A percentile compares a stretch with the other conserved stretches of the same genome.
phyloP scores from a whole-genome alignment of 2,888 invertebrate genomes.

The Tiphia femorata region DNA sequence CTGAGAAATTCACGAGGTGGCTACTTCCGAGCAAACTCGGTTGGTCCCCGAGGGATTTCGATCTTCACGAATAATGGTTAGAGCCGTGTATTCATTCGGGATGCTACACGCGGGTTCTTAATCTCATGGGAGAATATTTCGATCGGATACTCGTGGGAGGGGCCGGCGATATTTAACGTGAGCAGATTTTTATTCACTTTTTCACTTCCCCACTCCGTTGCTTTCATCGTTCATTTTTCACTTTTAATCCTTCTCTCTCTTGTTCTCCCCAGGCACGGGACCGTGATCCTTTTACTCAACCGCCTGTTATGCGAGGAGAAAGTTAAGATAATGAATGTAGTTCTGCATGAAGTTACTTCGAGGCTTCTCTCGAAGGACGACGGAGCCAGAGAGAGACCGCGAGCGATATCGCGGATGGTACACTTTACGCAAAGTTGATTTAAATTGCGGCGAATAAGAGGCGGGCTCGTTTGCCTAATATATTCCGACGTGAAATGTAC shows the following conservation, averaged over 20 bases:
- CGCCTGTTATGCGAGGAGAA: slow-evolving; percentile 7
- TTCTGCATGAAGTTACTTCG: slow-evolving; percentile 20
- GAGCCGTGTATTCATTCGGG: no score
- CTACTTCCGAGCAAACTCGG: no score
- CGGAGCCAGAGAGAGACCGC: no score
- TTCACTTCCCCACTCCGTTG: neutral
- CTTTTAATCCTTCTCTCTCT: neutral
- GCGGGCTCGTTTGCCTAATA: slow-evolving; percentile 28
- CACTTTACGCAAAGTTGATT: neutral
- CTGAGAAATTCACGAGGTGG: no score
- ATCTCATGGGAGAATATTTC: no score
- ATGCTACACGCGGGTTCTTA: no score
- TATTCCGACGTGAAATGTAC: slow-evolving; percentile 20
- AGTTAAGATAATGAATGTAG: slow-evolving; percentile 32
- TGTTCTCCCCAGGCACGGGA: neutral
- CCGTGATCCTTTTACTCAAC: no score
- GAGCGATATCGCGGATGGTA: slow-evolving; percentile 14
- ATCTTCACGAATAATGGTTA: no score
- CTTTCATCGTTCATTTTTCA: neutral
- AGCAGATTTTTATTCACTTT: no score
- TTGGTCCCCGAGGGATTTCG: no score
- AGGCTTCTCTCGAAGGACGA: slow-evolving; percentile 12
- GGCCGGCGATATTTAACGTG: no score
- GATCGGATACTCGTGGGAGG: no score
- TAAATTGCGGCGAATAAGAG: neutral